Conservation (phyloP, 2,113 vertebrate species). For the Lamprotornis superbus region DNA sequence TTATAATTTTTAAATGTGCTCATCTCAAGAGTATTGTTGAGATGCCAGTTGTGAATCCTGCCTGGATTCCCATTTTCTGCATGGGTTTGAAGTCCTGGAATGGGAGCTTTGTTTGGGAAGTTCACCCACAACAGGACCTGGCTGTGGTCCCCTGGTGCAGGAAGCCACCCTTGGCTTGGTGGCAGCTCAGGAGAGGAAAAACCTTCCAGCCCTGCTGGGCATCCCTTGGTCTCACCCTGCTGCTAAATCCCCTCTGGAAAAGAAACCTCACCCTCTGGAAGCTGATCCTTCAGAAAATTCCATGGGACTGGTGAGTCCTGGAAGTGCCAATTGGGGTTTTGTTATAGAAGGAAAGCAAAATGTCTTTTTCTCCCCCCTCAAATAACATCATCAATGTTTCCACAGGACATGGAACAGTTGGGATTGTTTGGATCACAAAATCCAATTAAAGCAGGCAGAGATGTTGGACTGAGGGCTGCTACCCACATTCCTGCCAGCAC, state of each 20-base stretch:
- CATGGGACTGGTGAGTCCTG: background rate
- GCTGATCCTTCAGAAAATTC: background rate
- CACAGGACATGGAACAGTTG: slow-evolving; percentile 40
- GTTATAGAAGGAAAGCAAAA: background rate
- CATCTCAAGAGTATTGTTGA: background rate
- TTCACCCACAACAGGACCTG: background rate
- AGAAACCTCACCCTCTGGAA: background rate
- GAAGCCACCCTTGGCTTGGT: background rate
- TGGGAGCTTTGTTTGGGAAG: background rate
- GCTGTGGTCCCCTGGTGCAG: background rate
- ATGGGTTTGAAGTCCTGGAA: background rate
- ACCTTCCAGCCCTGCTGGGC: background rate
- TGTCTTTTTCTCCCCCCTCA: background rate
- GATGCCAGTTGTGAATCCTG: background rate
- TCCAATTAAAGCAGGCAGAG: background rate
- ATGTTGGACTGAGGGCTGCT: background rate
- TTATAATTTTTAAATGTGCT: background rate
- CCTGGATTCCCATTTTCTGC: background rate
- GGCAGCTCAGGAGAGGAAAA: background rate
- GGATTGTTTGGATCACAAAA: background rate
- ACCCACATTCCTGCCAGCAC: background rate
- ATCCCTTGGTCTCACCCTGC: background rate
- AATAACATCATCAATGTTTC: background rate
- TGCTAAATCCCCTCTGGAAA: background rate
- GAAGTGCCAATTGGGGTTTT: background rate